Conservation (phyloP, 2,888 invertebrate genomes). For the Caenorhabditis sp. region DNA sequence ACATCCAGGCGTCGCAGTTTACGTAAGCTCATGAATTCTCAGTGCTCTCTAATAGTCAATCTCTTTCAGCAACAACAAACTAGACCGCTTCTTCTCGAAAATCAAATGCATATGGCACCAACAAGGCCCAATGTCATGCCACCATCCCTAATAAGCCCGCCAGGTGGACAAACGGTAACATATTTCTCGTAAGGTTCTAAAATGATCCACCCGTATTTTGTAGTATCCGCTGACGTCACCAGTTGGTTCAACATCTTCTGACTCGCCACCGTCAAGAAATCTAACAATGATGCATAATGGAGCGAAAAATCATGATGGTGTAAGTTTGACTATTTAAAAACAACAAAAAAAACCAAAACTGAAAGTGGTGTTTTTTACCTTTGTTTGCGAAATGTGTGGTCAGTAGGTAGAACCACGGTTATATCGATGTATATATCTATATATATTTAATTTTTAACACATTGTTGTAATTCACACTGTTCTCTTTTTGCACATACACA, state of each 20-base stretch:
- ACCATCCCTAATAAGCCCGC: conserved; percentile 37
- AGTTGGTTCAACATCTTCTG: conserved; percentile 44
- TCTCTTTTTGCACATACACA: neutral
- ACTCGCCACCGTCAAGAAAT: conserved; percentile 46
- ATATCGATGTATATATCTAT: neutral
- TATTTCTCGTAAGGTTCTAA: too few relatives aligned
- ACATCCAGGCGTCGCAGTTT: conserved; percentile 38
- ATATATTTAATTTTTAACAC: neutral
- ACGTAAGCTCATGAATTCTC: conserved; percentile 15
- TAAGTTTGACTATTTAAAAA: conserved; percentile 3
- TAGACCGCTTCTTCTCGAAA: conserved; percentile 35
- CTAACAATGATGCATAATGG: conserved; percentile 39
- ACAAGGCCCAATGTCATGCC: conserved; percentile 28
- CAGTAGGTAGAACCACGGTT: too few relatives aligned
- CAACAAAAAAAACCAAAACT: neutral
- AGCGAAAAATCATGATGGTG: conserved; percentile 47
- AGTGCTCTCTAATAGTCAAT: neutral
- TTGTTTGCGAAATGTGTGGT: neutral
- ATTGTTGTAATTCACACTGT: neutral
- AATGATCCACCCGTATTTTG: conserved; percentile 9
- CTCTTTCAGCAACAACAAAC: conserved; percentile 25
- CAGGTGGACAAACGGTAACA: conserved; percentile 33
- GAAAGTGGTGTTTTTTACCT: neutral
- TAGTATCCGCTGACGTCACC: conserved; percentile 53
- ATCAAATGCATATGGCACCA: conserved; percentile 32